Base-by-base conservation (phyloP, 2,888 invertebrate genomes). In the Rhorus exstirpatorius region DNA sequence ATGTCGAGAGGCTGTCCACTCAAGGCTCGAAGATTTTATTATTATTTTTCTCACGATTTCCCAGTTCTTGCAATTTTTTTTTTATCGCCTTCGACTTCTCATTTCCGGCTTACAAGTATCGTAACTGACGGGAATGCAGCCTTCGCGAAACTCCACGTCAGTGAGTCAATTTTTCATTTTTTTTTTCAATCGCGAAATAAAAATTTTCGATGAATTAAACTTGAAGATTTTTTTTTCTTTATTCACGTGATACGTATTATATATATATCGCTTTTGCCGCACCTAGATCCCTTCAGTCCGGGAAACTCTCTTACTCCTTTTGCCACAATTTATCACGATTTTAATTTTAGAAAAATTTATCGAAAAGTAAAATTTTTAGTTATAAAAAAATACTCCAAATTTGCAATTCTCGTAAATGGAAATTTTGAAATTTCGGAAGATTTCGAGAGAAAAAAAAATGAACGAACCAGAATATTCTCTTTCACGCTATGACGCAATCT, bases 11-110 rank as follows among this genome's bases (percentile, higher is more conserved):
- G 21, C n/a, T 17, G 41, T 60, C 76, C 19, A 31, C 7, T 7
- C 53, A 49, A 61, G 51, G 67, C 58, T 53, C 55, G 19, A 63
- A 44, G 35, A 14, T 67, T 74, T 75, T 35, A 2, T 61, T 61
- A 17, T 60, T 49, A 14, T 31, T 31, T 61, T 1, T n/a, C 46
- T 68, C 3, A 8, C 17, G 7, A 26, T 46, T 46, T 61, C 44
- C 46, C 70, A 31, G 26, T 14, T 38, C 24, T 24, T 61, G 2
- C 38, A n/a, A 19, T 44, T 19, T 53, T 71, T 49, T 65, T 41
- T 46, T 53, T 31, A 12, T 19, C 19, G 31, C 24, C 4, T 0
- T n/a, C 24, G 19, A 4, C 31, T 0, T 0, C 8, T 53, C 24
- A 3, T 58, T 46, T 21, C 53, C 53, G 21, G 21, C 21, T 21